A percentile compares a stretch with the other conserved stretches of the same genome.
Evolutionary conservation across 92 coral and sea anemone genomes (phyloP).

Genomic region (Scolanthus callimorphus): DNA sequence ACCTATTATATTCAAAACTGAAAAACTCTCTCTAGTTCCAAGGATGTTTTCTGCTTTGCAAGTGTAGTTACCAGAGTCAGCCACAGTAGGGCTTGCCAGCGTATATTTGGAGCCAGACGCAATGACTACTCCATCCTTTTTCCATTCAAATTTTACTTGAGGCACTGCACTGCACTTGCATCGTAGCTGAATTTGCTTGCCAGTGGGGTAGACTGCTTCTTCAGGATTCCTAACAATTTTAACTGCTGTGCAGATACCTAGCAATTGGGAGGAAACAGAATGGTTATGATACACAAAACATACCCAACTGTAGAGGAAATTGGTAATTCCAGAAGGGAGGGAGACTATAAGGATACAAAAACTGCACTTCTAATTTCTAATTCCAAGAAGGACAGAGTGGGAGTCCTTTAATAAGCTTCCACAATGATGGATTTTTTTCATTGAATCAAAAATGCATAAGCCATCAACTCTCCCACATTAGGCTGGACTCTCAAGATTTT

Average conservation of each 20-base stretch:
- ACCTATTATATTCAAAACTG: constrained; percentile 12
- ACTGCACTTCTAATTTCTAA: background rate
- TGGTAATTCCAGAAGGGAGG: background rate
- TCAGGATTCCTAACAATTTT: constrained; percentile 13
- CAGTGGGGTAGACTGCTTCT: constrained; percentile 5
- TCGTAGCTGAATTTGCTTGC: constrained; percentile 11
- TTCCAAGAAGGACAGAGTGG: no score
- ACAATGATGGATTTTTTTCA: no score
- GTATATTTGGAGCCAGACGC: constrained; percentile 30
- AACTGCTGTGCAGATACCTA: constrained; percentile 39
- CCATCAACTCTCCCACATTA: no score
- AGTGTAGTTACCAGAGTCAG: constrained; percentile 62
- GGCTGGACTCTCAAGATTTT: no score
- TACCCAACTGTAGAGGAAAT: background rate
- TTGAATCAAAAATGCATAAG: no score
- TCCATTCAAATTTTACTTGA: constrained; percentile 46
- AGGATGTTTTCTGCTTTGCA: constrained; percentile 47
- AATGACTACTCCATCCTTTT: constrained; percentile 37
- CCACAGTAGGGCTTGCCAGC: constrained; percentile 28
- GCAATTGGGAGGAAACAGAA: constrained; percentile 2
- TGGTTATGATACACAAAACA: background rate
- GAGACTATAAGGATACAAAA: background rate
- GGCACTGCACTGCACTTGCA: constrained; percentile 51
- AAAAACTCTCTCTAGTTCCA: constrained; percentile 30
- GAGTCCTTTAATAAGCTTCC: no score